Conservation (phyloP, 2,888 invertebrate genomes). For the Ennomos fuscantarius region DNA sequence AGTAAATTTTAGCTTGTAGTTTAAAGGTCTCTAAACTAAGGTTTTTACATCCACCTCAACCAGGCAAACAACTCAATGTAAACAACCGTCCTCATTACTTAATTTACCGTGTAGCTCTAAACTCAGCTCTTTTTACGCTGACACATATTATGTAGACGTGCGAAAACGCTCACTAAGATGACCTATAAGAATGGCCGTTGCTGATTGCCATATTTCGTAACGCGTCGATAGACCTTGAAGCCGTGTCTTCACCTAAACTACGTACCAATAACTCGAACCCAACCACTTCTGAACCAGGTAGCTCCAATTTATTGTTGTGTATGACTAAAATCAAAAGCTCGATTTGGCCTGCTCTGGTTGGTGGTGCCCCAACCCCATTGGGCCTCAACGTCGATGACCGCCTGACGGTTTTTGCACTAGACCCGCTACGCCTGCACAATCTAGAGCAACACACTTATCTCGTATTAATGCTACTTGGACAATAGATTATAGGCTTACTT, state of each 20-base stretch:
- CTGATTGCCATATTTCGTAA: neutral
- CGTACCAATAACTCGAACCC: slow-evolving; percentile 26
- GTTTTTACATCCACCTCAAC: too few species aligned
- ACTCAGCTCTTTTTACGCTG: too few species aligned
- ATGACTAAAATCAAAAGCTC: slow-evolving; percentile 44
- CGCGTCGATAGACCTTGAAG: slow-evolving; percentile 16
- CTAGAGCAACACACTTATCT: slow-evolving; percentile 67
- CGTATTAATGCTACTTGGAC: slow-evolving; percentile 51
- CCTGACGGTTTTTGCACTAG: slow-evolving; percentile 68
- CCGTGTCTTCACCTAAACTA: slow-evolving; percentile 20
- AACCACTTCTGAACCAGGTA: slow-evolving; percentile 33
- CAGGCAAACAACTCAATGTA: too few species aligned
- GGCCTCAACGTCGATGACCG: slow-evolving; percentile 81
- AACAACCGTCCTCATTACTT: too few species aligned
- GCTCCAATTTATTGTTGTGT: slow-evolving; percentile 41
- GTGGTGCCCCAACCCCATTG: slow-evolving; percentile 66
- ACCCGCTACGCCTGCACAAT: slow-evolving; percentile 62
- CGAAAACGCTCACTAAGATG: too few species aligned
- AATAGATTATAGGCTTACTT: slow-evolving; percentile 44
- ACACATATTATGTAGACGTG: too few species aligned
- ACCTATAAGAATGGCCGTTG: too few species aligned
- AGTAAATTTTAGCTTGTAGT: too few species aligned
- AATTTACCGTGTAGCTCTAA: too few species aligned
- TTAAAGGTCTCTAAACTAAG: too few species aligned
- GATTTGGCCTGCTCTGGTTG: slow-evolving; percentile 40